Conservation (phyloP, 2,888 invertebrate species). For the Megamerina dolium region DNA sequence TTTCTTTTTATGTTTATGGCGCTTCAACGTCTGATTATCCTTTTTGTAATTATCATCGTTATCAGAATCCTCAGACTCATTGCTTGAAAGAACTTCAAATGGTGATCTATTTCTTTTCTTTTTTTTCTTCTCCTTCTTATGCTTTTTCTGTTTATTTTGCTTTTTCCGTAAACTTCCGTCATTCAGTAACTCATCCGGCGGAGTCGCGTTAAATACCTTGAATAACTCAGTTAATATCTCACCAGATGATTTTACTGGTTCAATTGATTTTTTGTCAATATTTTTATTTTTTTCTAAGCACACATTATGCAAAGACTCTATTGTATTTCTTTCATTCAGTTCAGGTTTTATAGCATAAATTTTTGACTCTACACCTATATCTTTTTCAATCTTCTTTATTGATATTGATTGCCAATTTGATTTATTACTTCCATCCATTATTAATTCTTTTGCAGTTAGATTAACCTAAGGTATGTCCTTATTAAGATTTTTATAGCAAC, state of each 20-base stretch:
- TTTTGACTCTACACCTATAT: too few species aligned
- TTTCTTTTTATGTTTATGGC: conserved; percentile 36
- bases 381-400: too few species aligned
- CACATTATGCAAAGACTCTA: too few species aligned
- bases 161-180: conserved; percentile 45
- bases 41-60: background rate
- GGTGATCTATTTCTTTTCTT: conserved; percentile 23
- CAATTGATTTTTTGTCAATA: conserved; percentile 39
- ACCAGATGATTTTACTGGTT: conserved; percentile 45
- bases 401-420: too few species aligned
- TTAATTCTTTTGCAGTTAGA: too few species aligned
- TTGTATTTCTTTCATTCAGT: too few species aligned
- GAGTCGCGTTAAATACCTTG: conserved; percentile 60
- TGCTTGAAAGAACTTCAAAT: conserved; percentile 5
- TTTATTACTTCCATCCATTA: too few species aligned
- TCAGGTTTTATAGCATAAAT: too few species aligned
- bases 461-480: too few species aligned
- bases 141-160: conserved; percentile 43
- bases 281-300: too few species aligned
- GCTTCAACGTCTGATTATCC: conserved; percentile 7
- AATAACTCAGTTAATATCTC: conserved; percentile 81
- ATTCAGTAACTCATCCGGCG: conserved; percentile 55
- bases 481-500: too few species aligned
- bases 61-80: conserved; percentile 18
- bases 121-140: conserved; percentile 46